Conservation (phyloP, 1,140 invertebrate species). For the Pollicipes pollicipes region DNA sequence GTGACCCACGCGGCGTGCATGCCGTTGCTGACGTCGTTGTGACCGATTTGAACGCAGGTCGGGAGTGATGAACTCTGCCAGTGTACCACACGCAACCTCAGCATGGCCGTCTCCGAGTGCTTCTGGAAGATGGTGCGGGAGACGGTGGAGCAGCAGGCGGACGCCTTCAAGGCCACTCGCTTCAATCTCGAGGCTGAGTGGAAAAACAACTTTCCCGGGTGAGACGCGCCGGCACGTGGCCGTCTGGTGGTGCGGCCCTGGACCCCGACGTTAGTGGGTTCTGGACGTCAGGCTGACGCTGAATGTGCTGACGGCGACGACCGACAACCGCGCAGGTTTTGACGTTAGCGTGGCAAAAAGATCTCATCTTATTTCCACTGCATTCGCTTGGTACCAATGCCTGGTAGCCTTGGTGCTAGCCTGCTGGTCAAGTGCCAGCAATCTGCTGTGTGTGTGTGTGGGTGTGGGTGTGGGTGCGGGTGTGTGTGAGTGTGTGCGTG, state of each 20-base stretch:
- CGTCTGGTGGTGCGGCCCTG: constrained; percentile 12
- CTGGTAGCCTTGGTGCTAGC: too few relatives aligned
- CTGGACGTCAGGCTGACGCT: not conserved
- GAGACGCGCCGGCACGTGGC: constrained; percentile 18
- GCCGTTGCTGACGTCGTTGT: too few relatives aligned
- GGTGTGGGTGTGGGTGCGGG: too few relatives aligned
- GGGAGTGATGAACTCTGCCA: constrained; percentile 86
- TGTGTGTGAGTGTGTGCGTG: too few relatives aligned
- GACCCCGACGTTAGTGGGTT: not conserved
- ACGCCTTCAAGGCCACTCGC: constrained; percentile 91
- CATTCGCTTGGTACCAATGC: too few relatives aligned
- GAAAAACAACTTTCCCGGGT: constrained; percentile 96
- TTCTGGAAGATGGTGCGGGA: constrained; percentile 99
- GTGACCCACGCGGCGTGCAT: too few relatives aligned
- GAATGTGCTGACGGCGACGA: not conserved
- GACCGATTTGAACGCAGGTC: too few relatives aligned
- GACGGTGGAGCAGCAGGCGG: constrained; percentile 95
- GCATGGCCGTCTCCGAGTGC: constrained; percentile 87
- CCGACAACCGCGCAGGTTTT: too few relatives aligned
- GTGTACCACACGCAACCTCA: constrained; percentile 89
- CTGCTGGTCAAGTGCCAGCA: too few relatives aligned
- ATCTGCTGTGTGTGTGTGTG: too few relatives aligned
- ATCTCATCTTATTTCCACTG: too few relatives aligned
- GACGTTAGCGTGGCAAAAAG: too few relatives aligned
- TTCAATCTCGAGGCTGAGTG: constrained; percentile 99